Conservation (phyloP, 1,140 invertebrate genomes). For the Tetraneura akinire region DNA sequence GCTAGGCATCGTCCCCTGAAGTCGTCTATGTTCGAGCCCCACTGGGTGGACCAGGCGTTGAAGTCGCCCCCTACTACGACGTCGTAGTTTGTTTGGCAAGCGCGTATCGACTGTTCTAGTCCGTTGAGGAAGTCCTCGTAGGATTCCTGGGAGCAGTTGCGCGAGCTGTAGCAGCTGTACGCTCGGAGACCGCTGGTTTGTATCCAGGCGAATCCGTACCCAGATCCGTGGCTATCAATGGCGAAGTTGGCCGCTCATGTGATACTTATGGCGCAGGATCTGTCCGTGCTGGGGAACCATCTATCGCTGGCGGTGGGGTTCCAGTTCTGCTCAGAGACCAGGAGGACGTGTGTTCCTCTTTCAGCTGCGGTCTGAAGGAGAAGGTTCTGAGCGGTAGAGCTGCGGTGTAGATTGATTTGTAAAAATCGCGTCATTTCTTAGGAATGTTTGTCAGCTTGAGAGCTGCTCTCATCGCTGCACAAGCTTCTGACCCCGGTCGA, state of each 20-base stretch:
- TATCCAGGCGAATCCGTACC: background rate
- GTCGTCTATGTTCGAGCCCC: background rate
- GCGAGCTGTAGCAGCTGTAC: background rate
- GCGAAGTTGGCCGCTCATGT: background rate
- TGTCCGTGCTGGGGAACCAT: background rate
- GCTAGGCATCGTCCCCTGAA: background rate
- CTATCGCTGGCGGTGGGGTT: background rate
- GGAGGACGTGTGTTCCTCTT: no score
- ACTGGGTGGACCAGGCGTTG: background rate
- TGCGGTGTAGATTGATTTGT: background rate
- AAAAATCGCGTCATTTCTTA: background rate
- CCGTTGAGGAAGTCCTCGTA: background rate
- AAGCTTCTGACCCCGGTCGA: no score
- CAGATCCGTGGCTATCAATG: rapidly evolving
- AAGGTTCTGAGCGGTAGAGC: background rate
- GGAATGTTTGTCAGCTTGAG: background rate
- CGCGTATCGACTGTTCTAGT: background rate
- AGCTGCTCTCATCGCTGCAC: no score
- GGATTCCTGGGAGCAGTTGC: background rate
- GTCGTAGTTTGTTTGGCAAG: background rate
- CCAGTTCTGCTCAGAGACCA: background rate
- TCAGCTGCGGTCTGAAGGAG: background rate
- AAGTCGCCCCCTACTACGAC: background rate
- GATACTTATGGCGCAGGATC: background rate
- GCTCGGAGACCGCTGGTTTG: background rate